Conservation (phyloP, 2,888 invertebrate species). For the Adelognathus sp. region DNA sequence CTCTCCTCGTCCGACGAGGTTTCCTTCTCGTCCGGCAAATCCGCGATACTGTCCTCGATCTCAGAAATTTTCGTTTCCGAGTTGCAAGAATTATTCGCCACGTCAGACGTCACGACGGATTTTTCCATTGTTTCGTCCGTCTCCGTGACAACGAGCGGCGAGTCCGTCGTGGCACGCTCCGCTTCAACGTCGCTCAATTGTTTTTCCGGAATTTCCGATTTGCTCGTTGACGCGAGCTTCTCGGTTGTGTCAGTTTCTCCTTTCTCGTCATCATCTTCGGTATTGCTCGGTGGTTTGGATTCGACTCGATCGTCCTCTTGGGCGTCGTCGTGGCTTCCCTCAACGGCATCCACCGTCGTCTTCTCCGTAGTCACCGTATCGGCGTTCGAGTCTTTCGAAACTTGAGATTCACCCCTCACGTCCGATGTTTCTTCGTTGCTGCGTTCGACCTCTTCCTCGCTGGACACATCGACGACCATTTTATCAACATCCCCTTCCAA, state of each 20-base stretch:
- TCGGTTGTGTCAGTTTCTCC: background rate
- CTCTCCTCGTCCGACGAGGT: background rate
- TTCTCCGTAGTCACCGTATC: background rate
- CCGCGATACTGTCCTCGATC: background rate
- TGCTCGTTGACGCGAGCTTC: background rate
- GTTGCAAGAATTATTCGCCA: no score
- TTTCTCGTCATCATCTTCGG: no score
- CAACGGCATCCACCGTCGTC: background rate
- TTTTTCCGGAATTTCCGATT: background rate
- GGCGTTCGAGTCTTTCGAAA: background rate
- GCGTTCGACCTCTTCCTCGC: background rate
- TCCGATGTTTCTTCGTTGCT: background rate
- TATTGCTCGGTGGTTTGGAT: background rate
- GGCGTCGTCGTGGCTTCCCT: background rate
- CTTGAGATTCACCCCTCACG: background rate
- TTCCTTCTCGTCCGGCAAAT: conserved; percentile 20
- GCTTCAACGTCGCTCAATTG: background rate
- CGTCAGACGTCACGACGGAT: background rate
- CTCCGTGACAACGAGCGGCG: background rate
- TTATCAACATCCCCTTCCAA: background rate
- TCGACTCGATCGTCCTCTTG: background rate
- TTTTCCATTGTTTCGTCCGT: conserved; percentile 3
- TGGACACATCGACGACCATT: background rate
- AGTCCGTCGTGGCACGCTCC: background rate
- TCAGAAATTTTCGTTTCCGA: background rate